Evolutionary conservation across 35 echinoderm and acorn worm species (phyloP).

Genomic region (Apostichopus japonicus): DNA sequence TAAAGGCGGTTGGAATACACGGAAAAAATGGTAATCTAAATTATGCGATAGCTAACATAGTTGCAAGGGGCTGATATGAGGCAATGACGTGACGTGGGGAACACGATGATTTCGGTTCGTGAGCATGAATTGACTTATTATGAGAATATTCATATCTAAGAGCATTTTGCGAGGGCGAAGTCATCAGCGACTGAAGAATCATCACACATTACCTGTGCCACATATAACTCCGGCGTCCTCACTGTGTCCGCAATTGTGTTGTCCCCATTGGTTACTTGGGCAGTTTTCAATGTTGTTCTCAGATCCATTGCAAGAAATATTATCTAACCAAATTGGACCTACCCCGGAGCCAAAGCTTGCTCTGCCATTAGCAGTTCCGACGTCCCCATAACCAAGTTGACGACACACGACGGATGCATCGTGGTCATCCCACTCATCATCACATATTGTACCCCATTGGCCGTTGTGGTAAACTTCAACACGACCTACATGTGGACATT

Average conservation of each 20-base stretch:
- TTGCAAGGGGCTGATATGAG: too few species aligned
- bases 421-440: neutral
- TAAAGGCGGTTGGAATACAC: too few species aligned
- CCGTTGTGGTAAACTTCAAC: neutral
- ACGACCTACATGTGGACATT: neutral
- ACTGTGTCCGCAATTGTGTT: neutral
- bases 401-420: neutral
- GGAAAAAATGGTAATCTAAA: too few species aligned
- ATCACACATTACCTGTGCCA: neutral
- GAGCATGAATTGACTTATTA: too few species aligned
- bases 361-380: neutral
- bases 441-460: constrained; percentile 21
- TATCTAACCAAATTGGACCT: neutral
- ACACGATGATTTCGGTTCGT: too few species aligned
- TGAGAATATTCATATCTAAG: too few species aligned
- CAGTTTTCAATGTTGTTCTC: constrained; percentile 27
- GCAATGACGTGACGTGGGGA: too few species aligned
- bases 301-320: neutral
- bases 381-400: neutral
- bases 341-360: neutral
- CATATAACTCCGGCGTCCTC: neutral
- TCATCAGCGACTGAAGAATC: too few species aligned
- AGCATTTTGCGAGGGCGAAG: too few species aligned
- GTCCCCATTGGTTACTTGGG: neutral
- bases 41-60: too few species aligned